These are phyloP conservation scores for Caracal caracal DNA, from an alignment of 2,113 vertebrate genomes.

Conservation along the genomic window DNA sequence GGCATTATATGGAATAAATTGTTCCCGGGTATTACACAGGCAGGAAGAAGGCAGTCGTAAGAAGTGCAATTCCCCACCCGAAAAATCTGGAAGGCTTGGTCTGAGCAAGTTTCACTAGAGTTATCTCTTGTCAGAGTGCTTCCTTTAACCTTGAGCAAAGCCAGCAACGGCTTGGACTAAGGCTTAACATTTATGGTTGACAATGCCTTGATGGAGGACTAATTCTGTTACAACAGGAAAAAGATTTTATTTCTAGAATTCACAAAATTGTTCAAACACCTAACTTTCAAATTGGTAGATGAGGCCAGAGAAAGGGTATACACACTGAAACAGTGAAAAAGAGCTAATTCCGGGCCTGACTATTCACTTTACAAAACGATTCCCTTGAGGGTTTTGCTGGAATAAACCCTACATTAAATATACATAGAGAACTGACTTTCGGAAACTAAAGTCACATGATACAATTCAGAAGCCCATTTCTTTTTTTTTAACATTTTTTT, in stretches of 20 bases:
- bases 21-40: slow-evolving; percentile 60
- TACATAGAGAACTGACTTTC: slow-evolving; percentile 33
- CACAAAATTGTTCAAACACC: neutral
- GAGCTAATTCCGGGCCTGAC: neutral
- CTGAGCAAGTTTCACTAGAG: slow-evolving; percentile 51
- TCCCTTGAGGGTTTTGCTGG: neutral
- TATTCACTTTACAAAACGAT: slow-evolving; percentile 23
- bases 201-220: slow-evolving; percentile 17
- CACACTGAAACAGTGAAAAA: neutral
- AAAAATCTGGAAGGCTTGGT: slow-evolving; percentile 44
- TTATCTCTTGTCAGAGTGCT: slow-evolving; percentile 69
- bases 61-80: slow-evolving; percentile 38
- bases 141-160: slow-evolving; percentile 72
- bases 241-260: slow-evolving; percentile 18
- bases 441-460: slow-evolving; percentile 52
- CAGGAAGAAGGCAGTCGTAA: slow-evolving; percentile 56
- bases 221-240: neutral
- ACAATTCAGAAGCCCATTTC: neutral
- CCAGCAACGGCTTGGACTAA: slow-evolving; percentile 54
- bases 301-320: neutral
- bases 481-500: neutral
- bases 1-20: slow-evolving; percentile 51
- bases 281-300: slow-evolving; percentile 22
- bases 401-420: slow-evolving; percentile 56
- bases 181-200: slow-evolving; percentile 10